A percentile compares a stretch with the other conserved stretches of the same genome.
Conservation (phyloP, 2,797 vertebrate genomes). For the Trematomus bernacchii region DNA sequence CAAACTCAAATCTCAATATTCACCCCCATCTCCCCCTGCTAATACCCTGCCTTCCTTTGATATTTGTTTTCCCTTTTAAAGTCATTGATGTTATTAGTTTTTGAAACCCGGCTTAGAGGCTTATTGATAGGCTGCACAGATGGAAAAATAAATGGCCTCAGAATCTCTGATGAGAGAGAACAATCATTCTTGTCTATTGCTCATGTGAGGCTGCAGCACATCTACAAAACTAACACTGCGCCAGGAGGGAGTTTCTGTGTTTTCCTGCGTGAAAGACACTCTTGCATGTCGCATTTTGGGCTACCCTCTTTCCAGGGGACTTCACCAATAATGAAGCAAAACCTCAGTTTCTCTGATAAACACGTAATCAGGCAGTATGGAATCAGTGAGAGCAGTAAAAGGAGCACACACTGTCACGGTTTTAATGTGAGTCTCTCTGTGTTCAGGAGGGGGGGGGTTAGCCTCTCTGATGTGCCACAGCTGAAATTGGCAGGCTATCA, state of each 20-base stretch:
- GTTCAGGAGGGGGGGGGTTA: constrained; percentile 54
- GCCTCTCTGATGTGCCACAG: constrained; percentile 81
- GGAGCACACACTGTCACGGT: constrained; percentile 78
- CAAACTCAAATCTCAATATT: constrained; percentile 73
- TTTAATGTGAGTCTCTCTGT: constrained; percentile 76
- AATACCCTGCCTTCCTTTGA: constrained; percentile 75
- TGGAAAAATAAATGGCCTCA: constrained; percentile 74
- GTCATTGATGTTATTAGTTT: constrained; percentile 82
- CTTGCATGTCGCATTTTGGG: constrained; percentile 49
- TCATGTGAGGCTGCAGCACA: constrained; percentile 46
- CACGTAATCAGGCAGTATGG: constrained; percentile 72
- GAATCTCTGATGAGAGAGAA: constrained; percentile 69
- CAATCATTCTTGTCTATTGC: constrained; percentile 63
- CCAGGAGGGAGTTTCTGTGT: constrained; percentile 50
- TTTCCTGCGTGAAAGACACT: constrained; percentile 40
- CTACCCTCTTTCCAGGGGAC: constrained; percentile 41
- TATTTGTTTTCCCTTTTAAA: constrained; percentile 81
- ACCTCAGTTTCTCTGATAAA: constrained; percentile 59
- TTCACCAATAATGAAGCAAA: constrained; percentile 61
- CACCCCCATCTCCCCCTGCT: constrained; percentile 55
- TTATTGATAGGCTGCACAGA: constrained; percentile 72
- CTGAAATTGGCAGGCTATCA: constrained; percentile 85
- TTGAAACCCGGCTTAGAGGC: constrained; percentile 74
- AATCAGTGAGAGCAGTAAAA: constrained; percentile 72
- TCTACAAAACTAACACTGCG: constrained; percentile 43